These are phyloP conservation scores for Calyptommatus sinebrachiatus DNA, from an alignment of 2,113 vertebrate genomes.

Conservation along the genomic window DNA sequence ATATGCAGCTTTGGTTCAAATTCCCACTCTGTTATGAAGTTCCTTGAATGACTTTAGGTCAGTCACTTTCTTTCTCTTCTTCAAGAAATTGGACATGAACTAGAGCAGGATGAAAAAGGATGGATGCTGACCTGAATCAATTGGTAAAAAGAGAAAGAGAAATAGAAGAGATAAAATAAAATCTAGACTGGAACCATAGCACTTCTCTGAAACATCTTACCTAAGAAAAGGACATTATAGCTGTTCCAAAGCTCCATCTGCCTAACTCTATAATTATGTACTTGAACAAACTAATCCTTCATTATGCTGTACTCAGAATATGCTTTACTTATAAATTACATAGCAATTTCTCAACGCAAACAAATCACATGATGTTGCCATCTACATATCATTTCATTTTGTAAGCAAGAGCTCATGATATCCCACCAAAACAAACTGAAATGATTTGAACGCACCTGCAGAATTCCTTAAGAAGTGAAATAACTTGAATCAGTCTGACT, in stretches of 20 bases:
- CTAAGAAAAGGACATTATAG: background rate
- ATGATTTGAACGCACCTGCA: background rate
- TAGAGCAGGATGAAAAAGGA: too few relatives aligned
- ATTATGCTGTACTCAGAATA: background rate
- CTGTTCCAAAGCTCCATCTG: background rate
- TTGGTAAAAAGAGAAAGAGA: too few relatives aligned
- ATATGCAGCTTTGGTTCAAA: too few relatives aligned
- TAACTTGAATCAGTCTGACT: background rate
- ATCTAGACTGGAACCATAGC: background rate
- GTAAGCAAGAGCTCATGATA: background rate
- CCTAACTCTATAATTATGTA: background rate
- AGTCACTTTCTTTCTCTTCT: too few relatives aligned
- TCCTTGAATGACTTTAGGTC: too few relatives aligned
- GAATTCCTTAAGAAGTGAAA: background rate
- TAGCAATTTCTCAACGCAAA: background rate
- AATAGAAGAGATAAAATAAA: too few relatives aligned
- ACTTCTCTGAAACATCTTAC: background rate
- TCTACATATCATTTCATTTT: slow-evolving; percentile 1
- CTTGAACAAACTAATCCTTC: background rate
- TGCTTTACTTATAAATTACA: background rate
- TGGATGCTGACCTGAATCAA: too few relatives aligned
- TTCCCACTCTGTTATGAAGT: too few relatives aligned
- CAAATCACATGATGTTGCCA: slow-evolving; percentile 11
- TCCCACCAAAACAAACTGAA: background rate
- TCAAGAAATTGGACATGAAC: too few relatives aligned